Percentiles rank a stretch among this genome's conserved stretches.
These are phyloP conservation scores for Lutjanus erythropterus DNA, from an alignment of 2,113 vertebrate genomes.

Conservation along the genomic window DNA sequence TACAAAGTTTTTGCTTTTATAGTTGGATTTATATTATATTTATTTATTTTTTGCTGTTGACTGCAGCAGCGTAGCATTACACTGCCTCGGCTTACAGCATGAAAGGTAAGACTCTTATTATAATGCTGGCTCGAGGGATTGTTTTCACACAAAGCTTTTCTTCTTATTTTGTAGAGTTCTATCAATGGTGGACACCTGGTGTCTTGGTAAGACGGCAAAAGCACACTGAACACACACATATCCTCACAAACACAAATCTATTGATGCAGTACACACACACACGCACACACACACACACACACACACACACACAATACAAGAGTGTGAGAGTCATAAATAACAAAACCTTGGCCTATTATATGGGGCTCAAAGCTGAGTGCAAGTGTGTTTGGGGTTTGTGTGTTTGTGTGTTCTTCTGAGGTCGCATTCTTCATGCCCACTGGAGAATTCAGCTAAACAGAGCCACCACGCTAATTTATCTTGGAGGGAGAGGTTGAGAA, in stretches of 20 bases:
- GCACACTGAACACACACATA: neutral
- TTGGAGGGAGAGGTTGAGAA: constrained; percentile 30
- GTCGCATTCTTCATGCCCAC: constrained; percentile 50
- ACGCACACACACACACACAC: neutral
- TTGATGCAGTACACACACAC: constrained; percentile 1
- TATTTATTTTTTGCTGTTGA: constrained; percentile 46
- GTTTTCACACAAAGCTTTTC: constrained; percentile 56
- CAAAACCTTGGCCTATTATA: constrained; percentile 40
- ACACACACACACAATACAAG: neutral
- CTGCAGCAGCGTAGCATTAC: constrained; percentile 32
- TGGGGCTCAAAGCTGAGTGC: constrained; percentile 13
- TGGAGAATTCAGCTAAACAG: constrained; percentile 57
- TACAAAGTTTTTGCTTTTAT: constrained; percentile 37
- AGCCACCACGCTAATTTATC: constrained; percentile 66
- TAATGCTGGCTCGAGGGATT: constrained; percentile 55
- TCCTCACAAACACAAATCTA: neutral
- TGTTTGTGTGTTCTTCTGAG: constrained; percentile 44
- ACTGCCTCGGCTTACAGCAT: constrained; percentile 16
- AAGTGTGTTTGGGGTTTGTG: constrained; percentile 29
- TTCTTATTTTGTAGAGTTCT: constrained; percentile 87
- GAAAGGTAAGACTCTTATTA: constrained; percentile 53
- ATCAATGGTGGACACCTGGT: constrained; percentile 87
- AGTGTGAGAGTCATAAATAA: constrained; percentile 30
- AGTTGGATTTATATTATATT: neutral
- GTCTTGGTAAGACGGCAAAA: constrained; percentile 85